These are phyloP conservation scores for Platysternon megacephalum DNA, from an alignment of 2,113 vertebrate species.

Conservation along the genomic window DNA sequence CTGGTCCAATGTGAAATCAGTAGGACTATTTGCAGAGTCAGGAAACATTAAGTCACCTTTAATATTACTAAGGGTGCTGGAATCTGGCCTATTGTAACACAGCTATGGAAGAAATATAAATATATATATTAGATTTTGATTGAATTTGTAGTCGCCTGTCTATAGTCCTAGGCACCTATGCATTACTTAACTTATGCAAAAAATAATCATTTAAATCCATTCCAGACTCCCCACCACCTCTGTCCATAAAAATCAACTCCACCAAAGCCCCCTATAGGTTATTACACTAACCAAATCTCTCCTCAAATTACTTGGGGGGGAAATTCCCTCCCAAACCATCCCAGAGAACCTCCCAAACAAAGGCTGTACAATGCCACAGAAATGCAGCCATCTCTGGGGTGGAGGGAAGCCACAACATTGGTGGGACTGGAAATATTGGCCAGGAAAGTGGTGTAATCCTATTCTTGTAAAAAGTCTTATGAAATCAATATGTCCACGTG, in stretches of 20 bases:
- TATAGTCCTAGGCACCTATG: neutral
- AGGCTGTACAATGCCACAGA: neutral
- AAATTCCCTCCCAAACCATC: rapidly evolving
- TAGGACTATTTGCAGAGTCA: neutral
- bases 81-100: neutral
- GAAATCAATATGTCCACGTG: rapidly evolving
- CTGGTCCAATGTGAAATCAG: neutral
- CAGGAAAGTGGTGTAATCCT: neutral
- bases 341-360: neutral
- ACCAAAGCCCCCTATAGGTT: neutral
- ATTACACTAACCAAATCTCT: neutral
- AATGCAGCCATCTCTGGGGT: neutral
- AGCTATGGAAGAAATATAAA: neutral
- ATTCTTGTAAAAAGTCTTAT: neutral
- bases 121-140: too few species aligned
- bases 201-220: neutral
- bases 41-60: neutral
- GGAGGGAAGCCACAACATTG: rapidly evolving
- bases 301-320: neutral
- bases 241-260: neutral
- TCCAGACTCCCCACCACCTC: neutral
- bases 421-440: neutral
- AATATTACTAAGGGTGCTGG: rapidly evolving
- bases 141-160: neutral
- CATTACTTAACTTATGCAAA: neutral